phyloP scores from a whole-genome alignment of 2,888 invertebrate genomes.

The Thecocarcelia acutangulata region DNA sequence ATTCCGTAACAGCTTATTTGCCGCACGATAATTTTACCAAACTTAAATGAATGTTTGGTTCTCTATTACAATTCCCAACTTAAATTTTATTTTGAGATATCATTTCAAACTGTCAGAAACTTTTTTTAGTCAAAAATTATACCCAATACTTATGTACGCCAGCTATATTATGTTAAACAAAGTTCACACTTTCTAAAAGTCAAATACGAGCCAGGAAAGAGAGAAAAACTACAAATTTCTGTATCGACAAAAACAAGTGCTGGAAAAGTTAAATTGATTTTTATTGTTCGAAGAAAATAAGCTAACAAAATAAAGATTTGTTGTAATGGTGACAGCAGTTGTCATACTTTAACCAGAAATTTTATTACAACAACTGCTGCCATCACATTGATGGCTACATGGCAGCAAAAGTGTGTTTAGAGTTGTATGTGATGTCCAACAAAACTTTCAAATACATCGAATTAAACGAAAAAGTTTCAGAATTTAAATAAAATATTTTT shows the following conservation, averaged over 20 bases:
- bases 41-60: slow-evolving; percentile 1
- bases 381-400: slow-evolving; percentile 29
- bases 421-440: slow-evolving; percentile 19
- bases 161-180: slow-evolving; percentile 23
- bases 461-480: not conserved
- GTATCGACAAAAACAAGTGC: slow-evolving; percentile 16
- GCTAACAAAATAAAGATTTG: slow-evolving; percentile 4
- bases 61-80: slow-evolving; percentile 39
- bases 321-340: slow-evolving; percentile 34
- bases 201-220: not conserved
- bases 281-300: slow-evolving; percentile 46
- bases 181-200: slow-evolving; percentile 46
- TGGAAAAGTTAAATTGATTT: slow-evolving; percentile 68
- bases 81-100: slow-evolving; percentile 40
- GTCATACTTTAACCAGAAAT: slow-evolving; percentile 40
- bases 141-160: slow-evolving; percentile 27
- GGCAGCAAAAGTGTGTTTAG: slow-evolving; percentile 35
- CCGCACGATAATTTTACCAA: slow-evolving; percentile 3
- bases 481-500: not conserved
- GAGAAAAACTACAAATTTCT: slow-evolving; percentile 16
- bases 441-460: slow-evolving; percentile 12
- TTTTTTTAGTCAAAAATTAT: slow-evolving; percentile 45
- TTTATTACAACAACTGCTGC: slow-evolving; percentile 51
- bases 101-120: slow-evolving; percentile 53
- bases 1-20: not conserved